Evolutionary conservation across 1,140 invertebrate species (phyloP).

Genomic region (Apolygus lucorum): DNA sequence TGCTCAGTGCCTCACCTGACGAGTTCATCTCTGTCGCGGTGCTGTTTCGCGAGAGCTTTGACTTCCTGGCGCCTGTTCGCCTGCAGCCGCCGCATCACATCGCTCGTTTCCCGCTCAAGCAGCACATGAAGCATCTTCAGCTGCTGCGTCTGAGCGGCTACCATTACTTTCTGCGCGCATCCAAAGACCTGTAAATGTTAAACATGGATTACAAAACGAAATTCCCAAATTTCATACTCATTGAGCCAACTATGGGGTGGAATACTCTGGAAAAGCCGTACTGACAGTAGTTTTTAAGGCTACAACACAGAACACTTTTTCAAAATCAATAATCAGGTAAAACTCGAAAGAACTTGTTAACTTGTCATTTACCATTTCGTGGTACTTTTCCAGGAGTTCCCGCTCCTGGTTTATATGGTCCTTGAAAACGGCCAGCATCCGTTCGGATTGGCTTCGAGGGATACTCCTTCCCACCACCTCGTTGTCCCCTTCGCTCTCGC

Average conservation of each 20-base stretch:
- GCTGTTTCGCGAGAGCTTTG: constrained; percentile 66
- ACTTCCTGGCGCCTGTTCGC: constrained; percentile 75
- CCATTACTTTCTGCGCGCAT: constrained; percentile 68
- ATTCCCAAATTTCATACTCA: background rate
- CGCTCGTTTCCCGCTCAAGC: constrained; percentile 66
- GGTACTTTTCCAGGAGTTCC: constrained; percentile 74
- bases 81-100: constrained; percentile 75
- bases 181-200: constrained; percentile 48
- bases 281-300: background rate
- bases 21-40: constrained; percentile 83
- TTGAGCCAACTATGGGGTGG: no score
- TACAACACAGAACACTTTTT: background rate
- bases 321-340: background rate
- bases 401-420: constrained; percentile 67
- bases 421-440: constrained; percentile 52
- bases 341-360: background rate
- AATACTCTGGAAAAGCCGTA: background rate
- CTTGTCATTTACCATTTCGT: constrained; percentile 52
- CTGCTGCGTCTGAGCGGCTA: constrained; percentile 66
- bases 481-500: constrained; percentile 35
- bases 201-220: background rate
- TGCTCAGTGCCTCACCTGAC: constrained; percentile 48
- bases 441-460: constrained; percentile 56
- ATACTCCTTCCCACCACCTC: constrained; percentile 44
- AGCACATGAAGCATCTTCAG: constrained; percentile 56